A percentile compares a stretch with the other conserved stretches of the same genome.
Conservation (phyloP, 2,888 invertebrate genomes). For the Tenodera sinensis region DNA sequence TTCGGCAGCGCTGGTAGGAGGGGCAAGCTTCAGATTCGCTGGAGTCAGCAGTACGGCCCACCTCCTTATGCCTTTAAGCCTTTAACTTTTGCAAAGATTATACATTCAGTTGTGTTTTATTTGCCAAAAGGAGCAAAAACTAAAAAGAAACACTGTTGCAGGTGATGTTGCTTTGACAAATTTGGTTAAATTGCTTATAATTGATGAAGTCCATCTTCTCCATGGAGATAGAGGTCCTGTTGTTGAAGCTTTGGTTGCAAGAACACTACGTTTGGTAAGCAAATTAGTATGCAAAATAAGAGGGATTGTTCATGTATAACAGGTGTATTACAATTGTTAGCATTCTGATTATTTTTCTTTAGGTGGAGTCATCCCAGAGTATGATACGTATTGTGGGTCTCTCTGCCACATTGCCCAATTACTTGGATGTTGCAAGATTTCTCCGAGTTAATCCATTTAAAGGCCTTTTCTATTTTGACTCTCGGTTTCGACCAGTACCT, state of each 20-base stretch:
- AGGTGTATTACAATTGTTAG: not conserved
- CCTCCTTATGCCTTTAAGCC: no score
- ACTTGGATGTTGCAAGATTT: slow-evolving; percentile 92
- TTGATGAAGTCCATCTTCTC: slow-evolving; percentile 94
- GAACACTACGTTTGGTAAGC: slow-evolving; percentile 79
- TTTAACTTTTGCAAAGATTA: no score
- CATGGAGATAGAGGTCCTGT: slow-evolving; percentile 98
- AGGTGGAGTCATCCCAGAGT: slow-evolving; percentile 81
- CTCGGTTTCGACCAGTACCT: slow-evolving; percentile 92
- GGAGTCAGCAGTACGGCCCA: no score
- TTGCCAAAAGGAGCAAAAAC: not conserved
- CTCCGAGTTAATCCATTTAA: slow-evolving; percentile 85
- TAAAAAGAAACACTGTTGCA: slow-evolving; percentile 37
- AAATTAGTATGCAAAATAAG: not conserved
- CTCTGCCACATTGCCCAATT: slow-evolving; percentile 97
- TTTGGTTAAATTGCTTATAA: slow-evolving; percentile 88
- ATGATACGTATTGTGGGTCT: slow-evolving; percentile 97
- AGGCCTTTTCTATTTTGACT: slow-evolving; percentile 92
- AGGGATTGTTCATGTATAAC: not conserved
- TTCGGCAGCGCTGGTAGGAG: no score
- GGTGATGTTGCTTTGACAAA: slow-evolving; percentile 86
- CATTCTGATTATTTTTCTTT: not conserved
- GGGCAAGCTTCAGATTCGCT: no score
- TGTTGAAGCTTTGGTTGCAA: slow-evolving; percentile 92
- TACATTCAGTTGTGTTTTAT: not conserved